Percentiles rank a stretch among this genome's conserved stretches.
These are phyloP conservation scores for Hirtodrosophila trivittata DNA, from an alignment of 2,888 invertebrate genomes.

Conservation along the genomic window DNA sequence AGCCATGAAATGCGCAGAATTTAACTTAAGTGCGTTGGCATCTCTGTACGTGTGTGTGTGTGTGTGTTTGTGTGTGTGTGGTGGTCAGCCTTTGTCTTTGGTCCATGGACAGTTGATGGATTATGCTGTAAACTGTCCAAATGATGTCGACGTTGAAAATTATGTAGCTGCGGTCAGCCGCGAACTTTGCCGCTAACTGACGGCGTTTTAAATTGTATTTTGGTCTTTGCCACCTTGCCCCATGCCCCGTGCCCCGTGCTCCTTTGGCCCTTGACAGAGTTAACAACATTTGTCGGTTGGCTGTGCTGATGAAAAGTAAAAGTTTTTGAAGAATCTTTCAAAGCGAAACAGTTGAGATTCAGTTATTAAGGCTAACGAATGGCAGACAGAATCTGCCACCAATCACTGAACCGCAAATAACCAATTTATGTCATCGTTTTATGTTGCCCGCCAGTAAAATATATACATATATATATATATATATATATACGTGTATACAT, in stretches of 20 bases:
- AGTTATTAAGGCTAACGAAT: constrained; percentile 4
- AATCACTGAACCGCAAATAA: constrained; percentile 51
- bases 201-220: constrained; percentile 49
- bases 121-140: constrained; percentile 67
- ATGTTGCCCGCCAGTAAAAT: neutral
- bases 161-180: constrained; percentile 33
- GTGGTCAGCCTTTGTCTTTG: constrained; percentile 21
- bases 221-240: constrained; percentile 16
- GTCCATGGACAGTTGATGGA: constrained; percentile 58
- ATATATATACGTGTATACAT: neutral
- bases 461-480: neutral
- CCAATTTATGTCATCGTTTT: constrained; percentile 28
- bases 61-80: constrained; percentile 2
- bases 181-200: constrained; percentile 32
- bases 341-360: constrained; percentile 17
- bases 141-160: constrained; percentile 52
- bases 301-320: constrained; percentile 59
- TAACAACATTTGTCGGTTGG: constrained; percentile 23
- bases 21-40: constrained; percentile 19
- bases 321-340: constrained; percentile 50
- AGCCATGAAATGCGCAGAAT: constrained; percentile 20
- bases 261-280: constrained; percentile 18
- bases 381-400: constrained; percentile 12
- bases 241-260: neutral
- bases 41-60: too few species aligned